Evolutionary conservation across 2,113 vertebrate species (phyloP), one percentile per base, ranked within the genome.

Genomic region (Desmodus rotundus): DNA sequence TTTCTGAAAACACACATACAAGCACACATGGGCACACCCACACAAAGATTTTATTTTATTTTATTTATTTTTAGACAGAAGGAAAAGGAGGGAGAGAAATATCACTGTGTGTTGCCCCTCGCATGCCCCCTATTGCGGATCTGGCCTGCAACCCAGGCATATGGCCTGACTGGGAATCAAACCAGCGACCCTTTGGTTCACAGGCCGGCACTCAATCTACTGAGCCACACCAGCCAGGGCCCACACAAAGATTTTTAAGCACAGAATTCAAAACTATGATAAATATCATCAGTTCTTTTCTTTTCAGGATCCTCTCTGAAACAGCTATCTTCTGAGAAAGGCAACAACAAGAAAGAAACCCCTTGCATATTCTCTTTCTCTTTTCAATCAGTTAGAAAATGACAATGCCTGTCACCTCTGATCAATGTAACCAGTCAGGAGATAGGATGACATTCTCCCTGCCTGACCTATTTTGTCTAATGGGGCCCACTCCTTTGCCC

Each of bases 401-500:
- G 17, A 87, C 88, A 93, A 95, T 85, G 90, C 67, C 90, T 96
- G 94, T 97, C 94, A 95, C 94, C 95, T 93, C 94, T 94, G 90
- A 96, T 96, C 85, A 96, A 93, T 4, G 2, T 90, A 95, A 80
- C 82, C 77, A 92, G 92, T 85, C 88, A 89, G 85, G 94, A 95
- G 68, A 95, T 67, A 93, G 0, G 52, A 92, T 17, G 61, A 70
- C 77, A 96, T 92, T 88, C 87, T 97, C 67, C 16, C 38, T 77
- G 92, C 41, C 61, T 91, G 95, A 92, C 93, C 96, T 97, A 91
- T 92, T 98, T 97, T 92, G 81, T 94, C 36, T 95, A 97, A 97
- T 94, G 90, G 97, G 81, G 93, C 50, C 70, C 73, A 38, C 50
- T 97, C 78, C 77, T 97, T 94, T 96, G 93, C 91, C 92, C 61